Base-by-base conservation (phyloP, 2,797 vertebrate genomes). In the Myotis vivesi region DNA sequence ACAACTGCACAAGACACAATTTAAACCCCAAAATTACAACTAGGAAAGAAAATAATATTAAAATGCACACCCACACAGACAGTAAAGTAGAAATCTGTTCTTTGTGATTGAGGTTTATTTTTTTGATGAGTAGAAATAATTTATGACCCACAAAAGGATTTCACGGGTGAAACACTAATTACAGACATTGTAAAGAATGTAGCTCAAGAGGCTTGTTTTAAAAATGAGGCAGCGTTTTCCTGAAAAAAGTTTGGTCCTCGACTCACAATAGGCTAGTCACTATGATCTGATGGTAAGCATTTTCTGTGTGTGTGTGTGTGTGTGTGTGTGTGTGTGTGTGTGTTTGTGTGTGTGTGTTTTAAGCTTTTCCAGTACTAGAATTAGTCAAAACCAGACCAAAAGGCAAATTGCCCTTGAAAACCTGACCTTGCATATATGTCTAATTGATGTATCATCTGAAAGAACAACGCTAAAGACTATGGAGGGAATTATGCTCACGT, bases 241-340 rank as follows among this genome's bases (percentile, higher is more conserved):
- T 98, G 97, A 97, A 98, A 98, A 98, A 98, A 92, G 96, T 98
- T 99, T 99, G 99, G 99, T 99, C 98, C 98, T 98, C 97, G 97
- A 98, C 98, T 98, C 97, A 98, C 98, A 98, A 96, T 97, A 97
- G 97, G 97, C 97, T 97, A 98, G 97, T 98, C 96, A 98, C 97
- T 98, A 97, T 91, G 95, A 96, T 98, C 96, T 97, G 81, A 97
- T 98, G 92, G 88, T 84, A 97, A 97, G 96, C 93, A 93, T 95
- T 97, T 97, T 96, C 96, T 73, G 79, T 84, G 41, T 80, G 66
- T 89, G 93, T 95, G 59, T 92, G 94, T 79, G 85, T 87, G 94
- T 95, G 81, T 93, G 92, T 79, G 87, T 96, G 85, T 96, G 77
- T 97, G 22, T 94, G 95, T 62, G 59, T 82, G n/a, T 81, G 64